phyloP scores from a whole-genome alignment of 2,113 vertebrate species.

The Alexandromys fortis region DNA sequence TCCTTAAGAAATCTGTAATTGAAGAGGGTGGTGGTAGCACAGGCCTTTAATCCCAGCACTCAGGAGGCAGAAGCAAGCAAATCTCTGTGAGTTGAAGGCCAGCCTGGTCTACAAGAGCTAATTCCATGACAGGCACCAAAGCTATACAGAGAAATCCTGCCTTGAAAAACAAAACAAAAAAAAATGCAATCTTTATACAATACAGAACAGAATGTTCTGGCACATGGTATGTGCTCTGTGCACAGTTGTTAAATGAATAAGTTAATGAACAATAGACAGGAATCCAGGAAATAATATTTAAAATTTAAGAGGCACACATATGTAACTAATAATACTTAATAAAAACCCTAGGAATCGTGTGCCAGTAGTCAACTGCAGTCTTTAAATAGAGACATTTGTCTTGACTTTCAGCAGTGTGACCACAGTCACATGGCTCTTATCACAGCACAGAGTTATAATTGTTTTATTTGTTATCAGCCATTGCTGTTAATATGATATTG shows the following conservation, averaged over 20 bases:
- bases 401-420: background rate
- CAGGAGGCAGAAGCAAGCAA: too few relatives aligned
- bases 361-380: background rate
- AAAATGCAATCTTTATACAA: background rate
- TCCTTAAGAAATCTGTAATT: background rate
- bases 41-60: too few relatives aligned
- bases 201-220: background rate
- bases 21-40: too few relatives aligned
- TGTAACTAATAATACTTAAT: background rate
- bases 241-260: background rate
- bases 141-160: too few relatives aligned
- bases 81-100: too few relatives aligned
- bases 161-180: too few relatives aligned
- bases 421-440: background rate
- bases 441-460: background rate
- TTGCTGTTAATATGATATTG: background rate
- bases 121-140: too few relatives aligned
- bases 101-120: too few relatives aligned
- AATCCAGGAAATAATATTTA: background rate
- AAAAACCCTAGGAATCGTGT: background rate
- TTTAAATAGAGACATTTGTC: background rate
- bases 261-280: background rate
- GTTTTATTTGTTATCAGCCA: background rate
- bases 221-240: background rate
- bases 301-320: conserved; percentile 20